These are phyloP conservation scores for Proterorhinus semilunaris DNA, from an alignment of 2,113 vertebrate genomes.

Conservation along the genomic window DNA sequence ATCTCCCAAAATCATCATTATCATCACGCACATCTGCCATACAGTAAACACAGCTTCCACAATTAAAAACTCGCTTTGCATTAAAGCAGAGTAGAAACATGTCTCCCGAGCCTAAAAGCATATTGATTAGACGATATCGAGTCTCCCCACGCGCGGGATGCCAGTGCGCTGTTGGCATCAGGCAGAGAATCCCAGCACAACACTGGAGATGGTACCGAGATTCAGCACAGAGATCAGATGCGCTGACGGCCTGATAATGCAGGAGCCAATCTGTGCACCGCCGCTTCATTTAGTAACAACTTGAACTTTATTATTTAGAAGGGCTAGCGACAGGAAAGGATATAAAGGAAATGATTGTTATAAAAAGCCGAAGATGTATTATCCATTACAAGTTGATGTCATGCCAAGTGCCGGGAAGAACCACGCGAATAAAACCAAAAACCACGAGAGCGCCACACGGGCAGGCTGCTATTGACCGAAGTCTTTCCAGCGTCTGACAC, in stretches of 20 bases:
- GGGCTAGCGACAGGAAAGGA: background rate
- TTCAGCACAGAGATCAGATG: constrained; percentile 51
- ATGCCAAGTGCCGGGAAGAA: background rate
- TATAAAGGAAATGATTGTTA: background rate
- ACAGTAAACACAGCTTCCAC: background rate
- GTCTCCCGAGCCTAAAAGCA: background rate
- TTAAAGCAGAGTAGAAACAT: background rate
- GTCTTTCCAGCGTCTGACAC: background rate
- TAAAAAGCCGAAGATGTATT: background rate
- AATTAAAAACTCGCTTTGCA: background rate
- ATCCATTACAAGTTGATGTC: background rate
- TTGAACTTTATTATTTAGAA: no score
- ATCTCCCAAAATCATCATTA: no score
- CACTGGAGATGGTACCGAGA: constrained; percentile 33
- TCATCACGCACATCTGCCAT: background rate
- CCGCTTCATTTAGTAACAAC: background rate
- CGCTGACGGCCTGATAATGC: constrained; percentile 25
- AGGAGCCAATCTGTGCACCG: constrained; percentile 11
- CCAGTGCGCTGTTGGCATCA: background rate
- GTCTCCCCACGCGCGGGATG: background rate
- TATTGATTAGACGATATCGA: background rate
- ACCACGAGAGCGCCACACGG: background rate
- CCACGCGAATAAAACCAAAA: background rate
- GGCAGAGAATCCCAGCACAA: background rate
- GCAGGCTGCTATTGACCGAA: background rate